These are phyloP conservation scores for Myzus persicae DNA, from an alignment of 1,140 invertebrate species.

Conservation along the genomic window DNA sequence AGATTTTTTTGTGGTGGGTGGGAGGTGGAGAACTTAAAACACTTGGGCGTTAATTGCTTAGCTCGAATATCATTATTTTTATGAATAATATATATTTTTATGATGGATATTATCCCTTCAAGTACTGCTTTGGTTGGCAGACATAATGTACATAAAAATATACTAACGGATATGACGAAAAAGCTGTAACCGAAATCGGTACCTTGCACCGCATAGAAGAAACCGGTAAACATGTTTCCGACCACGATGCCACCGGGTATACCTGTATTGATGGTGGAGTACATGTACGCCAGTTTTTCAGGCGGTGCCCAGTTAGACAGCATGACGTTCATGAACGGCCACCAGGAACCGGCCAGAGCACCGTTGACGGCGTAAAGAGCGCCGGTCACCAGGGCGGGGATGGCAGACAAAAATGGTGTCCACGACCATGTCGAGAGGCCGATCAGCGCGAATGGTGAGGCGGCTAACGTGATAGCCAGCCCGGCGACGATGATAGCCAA, in stretches of 20 bases:
- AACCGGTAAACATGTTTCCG: constrained; percentile 4
- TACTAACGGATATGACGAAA: constrained; percentile 24
- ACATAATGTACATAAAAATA: not conserved
- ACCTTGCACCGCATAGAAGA: not conserved
- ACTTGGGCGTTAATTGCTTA: no score
- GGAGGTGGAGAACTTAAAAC: no score
- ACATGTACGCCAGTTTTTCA: not conserved
- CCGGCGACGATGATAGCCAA: not conserved
- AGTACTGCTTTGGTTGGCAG: no score
- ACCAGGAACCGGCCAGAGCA: not conserved
- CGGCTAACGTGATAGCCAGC: not conserved
- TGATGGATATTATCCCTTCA: no score
- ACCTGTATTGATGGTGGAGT: not conserved
- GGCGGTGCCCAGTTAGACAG: constrained; percentile 50
- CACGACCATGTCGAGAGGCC: not conserved
- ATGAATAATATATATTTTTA: no score
- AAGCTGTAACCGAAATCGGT: constrained; percentile 15
- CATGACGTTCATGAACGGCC: constrained; percentile 50
- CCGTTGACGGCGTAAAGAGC: not conserved
- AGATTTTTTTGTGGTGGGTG: no score
- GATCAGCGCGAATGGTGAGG: not conserved
- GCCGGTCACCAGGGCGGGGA: not conserved
- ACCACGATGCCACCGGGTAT: not conserved
- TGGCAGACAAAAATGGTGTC: not conserved
- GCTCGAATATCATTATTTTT: no score